A percentile compares a stretch with the other conserved stretches of the same genome.
Evolutionary conservation across 2,888 invertebrate genomes (phyloP).

Genomic region (Ochropleura leucogaster): DNA sequence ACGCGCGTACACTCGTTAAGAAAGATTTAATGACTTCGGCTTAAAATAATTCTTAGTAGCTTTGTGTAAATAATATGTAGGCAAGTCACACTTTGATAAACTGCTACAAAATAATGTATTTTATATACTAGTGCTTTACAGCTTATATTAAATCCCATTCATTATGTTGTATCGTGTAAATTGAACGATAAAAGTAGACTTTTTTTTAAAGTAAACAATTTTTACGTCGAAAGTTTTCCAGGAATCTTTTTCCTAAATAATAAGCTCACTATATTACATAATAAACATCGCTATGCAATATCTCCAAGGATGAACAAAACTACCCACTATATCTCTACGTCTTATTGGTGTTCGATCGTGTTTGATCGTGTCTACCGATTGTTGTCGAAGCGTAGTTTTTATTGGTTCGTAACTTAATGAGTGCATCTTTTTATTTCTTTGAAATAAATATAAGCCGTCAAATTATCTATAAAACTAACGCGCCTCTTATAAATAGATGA

Average conservation of each 20-base stretch:
- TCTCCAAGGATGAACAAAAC: slow-evolving; percentile 12
- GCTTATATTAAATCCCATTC: not conserved
- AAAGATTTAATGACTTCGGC: slow-evolving; percentile 23
- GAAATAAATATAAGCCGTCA: slow-evolving; percentile 33
- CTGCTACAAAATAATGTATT: not conserved
- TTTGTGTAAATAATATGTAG: not conserved
- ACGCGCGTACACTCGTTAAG: slow-evolving; percentile 6
- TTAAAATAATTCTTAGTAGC: slow-evolving; percentile 16
- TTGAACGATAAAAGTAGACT: not conserved
- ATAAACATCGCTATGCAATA: slow-evolving; percentile 33
- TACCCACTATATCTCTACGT: not conserved
- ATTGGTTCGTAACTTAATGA: slow-evolving; percentile 41
- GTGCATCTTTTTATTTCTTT: slow-evolving; percentile 26
- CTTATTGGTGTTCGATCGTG: too few species aligned
- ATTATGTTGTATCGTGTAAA: not conserved
- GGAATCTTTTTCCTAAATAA: not conserved
- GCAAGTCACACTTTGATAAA: not conserved
- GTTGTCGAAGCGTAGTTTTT: slow-evolving; percentile 4
- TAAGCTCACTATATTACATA: slow-evolving; percentile 17
- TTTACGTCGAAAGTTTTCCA: not conserved
- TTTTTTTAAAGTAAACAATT: slow-evolving; percentile 8
- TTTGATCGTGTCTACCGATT: not conserved
- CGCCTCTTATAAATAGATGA: slow-evolving; percentile 27
- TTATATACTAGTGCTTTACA: not conserved
- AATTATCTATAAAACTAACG: slow-evolving; percentile 43